Conservation (phyloP, 2,797 vertebrate genomes). For the Hypotaenidia okinawae region DNA sequence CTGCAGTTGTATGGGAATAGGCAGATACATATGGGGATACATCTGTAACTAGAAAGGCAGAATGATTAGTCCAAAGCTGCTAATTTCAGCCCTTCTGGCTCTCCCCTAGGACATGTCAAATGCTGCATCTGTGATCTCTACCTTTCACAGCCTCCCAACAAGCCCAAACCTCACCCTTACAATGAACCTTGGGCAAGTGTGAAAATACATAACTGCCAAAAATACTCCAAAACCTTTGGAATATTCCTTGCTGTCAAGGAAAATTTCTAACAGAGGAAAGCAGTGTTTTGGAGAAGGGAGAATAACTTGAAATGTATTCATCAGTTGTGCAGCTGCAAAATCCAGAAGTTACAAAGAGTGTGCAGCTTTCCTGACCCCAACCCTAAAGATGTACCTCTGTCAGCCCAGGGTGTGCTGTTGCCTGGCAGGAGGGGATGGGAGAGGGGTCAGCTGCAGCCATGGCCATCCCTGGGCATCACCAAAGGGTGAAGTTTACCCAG, state of each 20-base stretch:
- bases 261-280: neutral
- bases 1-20: too few species aligned
- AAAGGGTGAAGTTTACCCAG: too few species aligned
- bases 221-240: neutral
- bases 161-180: neutral
- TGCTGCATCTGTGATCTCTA: neutral
- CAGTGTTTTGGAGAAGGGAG: neutral
- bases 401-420: neutral
- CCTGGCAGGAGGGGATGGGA: neutral
- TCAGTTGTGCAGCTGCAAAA: neutral
- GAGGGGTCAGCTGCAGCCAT: too few species aligned
- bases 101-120: neutral
- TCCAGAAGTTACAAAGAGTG: neutral
- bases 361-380: neutral
- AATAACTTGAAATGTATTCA: neutral
- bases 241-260: neutral
- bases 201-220: neutral
- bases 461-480: too few species aligned
- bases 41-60: neutral
- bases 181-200: rapidly evolving
- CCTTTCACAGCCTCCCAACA: neutral
- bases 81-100: neutral
- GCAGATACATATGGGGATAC: too few species aligned
- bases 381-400: neutral
- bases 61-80: rapidly evolving